Base-by-base conservation (phyloP, 2,797 vertebrate species). In the Acridotheres tristis region DNA sequence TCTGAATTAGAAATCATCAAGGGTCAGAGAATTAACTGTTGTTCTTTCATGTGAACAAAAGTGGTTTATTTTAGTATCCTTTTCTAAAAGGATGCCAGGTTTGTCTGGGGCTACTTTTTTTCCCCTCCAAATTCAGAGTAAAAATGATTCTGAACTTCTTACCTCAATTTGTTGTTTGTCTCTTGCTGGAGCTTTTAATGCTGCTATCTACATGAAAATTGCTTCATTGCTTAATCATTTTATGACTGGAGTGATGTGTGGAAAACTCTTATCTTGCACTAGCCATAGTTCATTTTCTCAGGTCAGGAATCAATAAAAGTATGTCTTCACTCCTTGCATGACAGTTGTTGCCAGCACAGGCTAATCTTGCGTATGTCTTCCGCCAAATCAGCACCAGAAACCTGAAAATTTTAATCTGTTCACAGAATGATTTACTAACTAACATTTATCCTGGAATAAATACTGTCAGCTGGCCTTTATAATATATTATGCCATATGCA, bases 141-240 rank as follows among this genome's bases (percentile, higher is more conserved):
- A 69, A 45, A 47, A 65, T 74, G 6, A 61, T 85, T 83, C 27
- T 65, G 38, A 84, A 30, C 27, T 79, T 57, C 16, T 27, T 86
- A 40, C 34, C 26, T 61, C 34, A 26, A 38, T 67, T 32, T 83
- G 9, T 32, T 83, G 9, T 75, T 68, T 67, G 22, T 54, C 20
- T 84, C 30, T 61, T 85, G 20, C 10, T 89, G 51, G 22, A 80
- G 47, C 30, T 88, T 88, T 79, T 89, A 80, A 27, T 91, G 27
- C 32, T 89, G 9, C 45, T 80, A 2, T 76, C 51, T 74, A 48
- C 38, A 55, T 58, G 71, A 77, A 89, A 63, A 92, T 58, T 95
- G 65, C 71, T 95, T 95, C 72, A 10, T 81, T 94, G 84, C 90
- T 80, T 95, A 94, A 73, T 42, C 9, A 53, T 87, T 93, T 85